Base-by-base conservation (phyloP, 2,797 vertebrate species). In the Vultur gryphus region DNA sequence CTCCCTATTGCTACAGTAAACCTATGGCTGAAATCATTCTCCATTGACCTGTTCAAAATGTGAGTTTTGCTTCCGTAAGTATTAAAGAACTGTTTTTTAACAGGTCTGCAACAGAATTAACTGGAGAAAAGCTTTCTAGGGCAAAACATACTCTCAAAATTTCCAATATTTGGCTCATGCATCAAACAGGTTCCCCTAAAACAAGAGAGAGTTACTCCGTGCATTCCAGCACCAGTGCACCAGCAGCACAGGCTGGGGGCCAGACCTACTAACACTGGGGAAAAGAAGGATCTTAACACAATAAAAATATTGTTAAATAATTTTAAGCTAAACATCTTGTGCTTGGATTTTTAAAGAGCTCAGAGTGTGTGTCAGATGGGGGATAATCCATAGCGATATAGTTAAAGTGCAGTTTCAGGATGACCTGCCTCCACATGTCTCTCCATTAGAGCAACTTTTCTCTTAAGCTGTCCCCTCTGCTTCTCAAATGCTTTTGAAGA, bases 291-390 rank as follows among this genome's bases (percentile, higher is more conserved):
- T 58, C 93, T 69, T 75, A 87, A 65, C 43, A 54, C 55, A 76
- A 75, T 59, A 87, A 86, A 95, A 94, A 93, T 96, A 96, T 95
- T 81, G 87, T 94, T 97, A 97, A 97, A 96, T 97, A 96, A 96
- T 97, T 97, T 97, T 97, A 69, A 97, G 76, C 84, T 82, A 88
- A 96, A 95, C 96, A 97, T 97, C 89, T 96, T 97, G 95, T 19
- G 58, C 55, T 96, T 97, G 94, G 97, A 97, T 97, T 92, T 97
- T 97, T 97, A 97, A 97, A 97, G 89, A 97, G 96, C 95, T 96
- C 66, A 55, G 90, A 93, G 90, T 2, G 12, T 52, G 37, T 6
- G 1, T 96, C 95, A 97, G 87, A 97, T 91, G 94, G 69, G 61
- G 65, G 24, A 89, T 83, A 84, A 93, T 87, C 84, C 82, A 66